Evolutionary conservation across 2,797 vertebrate species (phyloP).

Genomic region (Phoxinus dragarum): DNA sequence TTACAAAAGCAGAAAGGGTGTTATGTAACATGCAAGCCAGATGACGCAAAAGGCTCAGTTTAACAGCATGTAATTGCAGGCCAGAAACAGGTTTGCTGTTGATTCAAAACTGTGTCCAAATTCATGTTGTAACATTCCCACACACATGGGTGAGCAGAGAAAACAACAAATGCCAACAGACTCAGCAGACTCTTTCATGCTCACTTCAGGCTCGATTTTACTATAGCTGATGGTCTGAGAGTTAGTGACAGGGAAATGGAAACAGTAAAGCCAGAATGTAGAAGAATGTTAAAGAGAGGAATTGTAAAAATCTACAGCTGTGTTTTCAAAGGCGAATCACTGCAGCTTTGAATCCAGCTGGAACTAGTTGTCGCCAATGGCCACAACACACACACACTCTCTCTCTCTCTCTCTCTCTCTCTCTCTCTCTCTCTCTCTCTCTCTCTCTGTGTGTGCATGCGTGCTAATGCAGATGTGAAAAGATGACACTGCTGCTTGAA

Average conservation of each 20-base stretch:
- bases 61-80: not conserved
- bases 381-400: slow-evolving; percentile 75
- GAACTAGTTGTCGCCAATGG: slow-evolving; percentile 78
- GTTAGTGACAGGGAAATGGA: not conserved
- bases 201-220: not conserved
- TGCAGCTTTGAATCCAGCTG: slow-evolving; percentile 77
- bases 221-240: not conserved
- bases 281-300: slow-evolving; percentile 34
- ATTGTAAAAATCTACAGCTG: slow-evolving; percentile 54
- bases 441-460: slow-evolving; percentile 32
- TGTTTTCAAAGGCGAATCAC: slow-evolving; percentile 61
- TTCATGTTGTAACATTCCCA: not conserved
- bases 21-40: slow-evolving; percentile 16
- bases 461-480: slow-evolving; percentile 31
- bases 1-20: not conserved
- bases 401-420: slow-evolving; percentile 58
- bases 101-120: not conserved
- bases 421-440: slow-evolving; percentile 69
- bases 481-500: slow-evolving; percentile 43
- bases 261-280: not conserved
- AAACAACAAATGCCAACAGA: not conserved
- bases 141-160: slow-evolving; percentile 12
- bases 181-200: slow-evolving; percentile 3
- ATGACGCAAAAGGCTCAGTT: not conserved
- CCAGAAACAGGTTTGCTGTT: slow-evolving; percentile 10